These are phyloP conservation scores for Lepilemur septentrionalis DNA, from an alignment of 2,797 vertebrate genomes.

Conservation along the genomic window DNA sequence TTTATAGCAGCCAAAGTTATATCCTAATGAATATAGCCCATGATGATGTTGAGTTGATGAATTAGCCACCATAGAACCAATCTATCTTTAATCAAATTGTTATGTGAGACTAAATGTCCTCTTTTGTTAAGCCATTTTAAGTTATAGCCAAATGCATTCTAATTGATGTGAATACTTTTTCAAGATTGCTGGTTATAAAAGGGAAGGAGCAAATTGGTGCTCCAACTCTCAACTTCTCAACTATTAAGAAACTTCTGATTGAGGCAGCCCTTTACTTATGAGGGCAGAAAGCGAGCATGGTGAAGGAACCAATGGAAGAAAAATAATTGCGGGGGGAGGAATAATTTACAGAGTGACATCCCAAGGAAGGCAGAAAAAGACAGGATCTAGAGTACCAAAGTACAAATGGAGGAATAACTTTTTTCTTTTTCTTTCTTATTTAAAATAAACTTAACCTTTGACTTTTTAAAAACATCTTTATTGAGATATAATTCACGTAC, in stretches of 20 bases:
- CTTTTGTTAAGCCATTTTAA: constrained; percentile 18
- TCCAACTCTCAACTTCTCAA: not conserved
- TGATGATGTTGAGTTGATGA: not conserved
- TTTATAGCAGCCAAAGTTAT: not conserved
- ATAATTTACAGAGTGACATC: not conserved
- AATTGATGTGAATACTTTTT: not conserved
- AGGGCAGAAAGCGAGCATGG: not conserved
- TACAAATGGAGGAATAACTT: not conserved
- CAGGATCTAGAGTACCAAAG: not conserved
- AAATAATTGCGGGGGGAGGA: not conserved
- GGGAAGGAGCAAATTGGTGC: not conserved
- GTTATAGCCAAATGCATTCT: not conserved
- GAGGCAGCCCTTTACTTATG: not conserved
- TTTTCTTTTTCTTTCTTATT: not conserved
- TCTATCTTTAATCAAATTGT: not conserved
- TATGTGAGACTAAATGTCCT: not conserved
- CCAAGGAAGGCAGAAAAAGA: not conserved
- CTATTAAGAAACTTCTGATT: not conserved
- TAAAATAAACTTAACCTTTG: constrained; percentile 33
- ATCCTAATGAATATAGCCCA: not conserved
- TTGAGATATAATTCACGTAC: not conserved
- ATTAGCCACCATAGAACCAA: not conserved
- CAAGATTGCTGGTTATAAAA: not conserved
- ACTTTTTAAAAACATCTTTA: not conserved
- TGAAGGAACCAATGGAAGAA: not conserved